phyloP scores from a whole-genome alignment of 2,113 vertebrate genomes.

The Salvelinus fontinalis region DNA sequence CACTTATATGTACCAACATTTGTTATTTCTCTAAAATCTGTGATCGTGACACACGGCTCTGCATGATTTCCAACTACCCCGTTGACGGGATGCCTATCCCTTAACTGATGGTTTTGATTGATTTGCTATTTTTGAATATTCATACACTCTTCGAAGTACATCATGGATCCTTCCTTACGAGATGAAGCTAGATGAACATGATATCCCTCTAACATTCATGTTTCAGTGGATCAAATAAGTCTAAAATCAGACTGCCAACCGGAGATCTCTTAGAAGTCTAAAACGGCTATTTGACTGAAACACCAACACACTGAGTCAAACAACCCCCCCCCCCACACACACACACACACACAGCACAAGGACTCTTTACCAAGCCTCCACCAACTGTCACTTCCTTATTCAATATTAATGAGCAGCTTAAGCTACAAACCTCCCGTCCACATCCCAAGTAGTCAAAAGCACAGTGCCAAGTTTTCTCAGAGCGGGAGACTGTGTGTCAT shows the following conservation, averaged over 20 bases:
- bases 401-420: slow-evolving; percentile 66
- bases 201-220: neutral
- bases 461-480: slow-evolving; percentile 27
- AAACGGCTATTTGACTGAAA: slow-evolving; percentile 4
- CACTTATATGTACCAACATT: too few relatives aligned
- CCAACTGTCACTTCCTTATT: slow-evolving; percentile 52
- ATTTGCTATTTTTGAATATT: too few relatives aligned
- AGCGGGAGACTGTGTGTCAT: slow-evolving; percentile 35
- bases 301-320: slow-evolving; percentile 40
- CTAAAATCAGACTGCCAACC: neutral
- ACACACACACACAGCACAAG: slow-evolving; percentile 25
- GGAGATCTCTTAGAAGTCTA: neutral
- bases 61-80: too few relatives aligned
- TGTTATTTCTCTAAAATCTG: too few relatives aligned
- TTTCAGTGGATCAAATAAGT: neutral
- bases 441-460: slow-evolving; percentile 21
- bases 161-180: slow-evolving; percentile 46
- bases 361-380: slow-evolving; percentile 55
- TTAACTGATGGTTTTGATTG: too few relatives aligned
- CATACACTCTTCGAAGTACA: slow-evolving; percentile 57
- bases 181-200: slow-evolving; percentile 23
- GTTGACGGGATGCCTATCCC: too few relatives aligned
- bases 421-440: slow-evolving; percentile 36
- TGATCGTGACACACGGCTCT: too few relatives aligned
- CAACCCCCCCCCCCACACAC: slow-evolving; percentile 39